Evolutionary conservation across 2,113 vertebrate genomes (phyloP).

Genomic region (Leptosomus discolor): DNA sequence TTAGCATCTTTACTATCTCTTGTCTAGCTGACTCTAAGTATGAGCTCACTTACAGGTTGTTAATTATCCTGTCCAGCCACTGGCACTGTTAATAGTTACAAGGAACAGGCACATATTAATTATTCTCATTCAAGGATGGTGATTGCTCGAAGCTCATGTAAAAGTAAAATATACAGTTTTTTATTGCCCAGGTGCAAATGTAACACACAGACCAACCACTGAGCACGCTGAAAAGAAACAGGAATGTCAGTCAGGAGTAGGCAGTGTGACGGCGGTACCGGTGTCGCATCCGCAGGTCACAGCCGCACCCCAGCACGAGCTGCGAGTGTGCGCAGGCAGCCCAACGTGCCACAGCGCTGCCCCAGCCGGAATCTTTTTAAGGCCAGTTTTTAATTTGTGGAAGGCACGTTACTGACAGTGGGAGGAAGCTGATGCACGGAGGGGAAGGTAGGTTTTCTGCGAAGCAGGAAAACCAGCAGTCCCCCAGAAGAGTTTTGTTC

Average conservation of each 20-base stretch:
- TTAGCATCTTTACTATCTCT: constrained; percentile 4
- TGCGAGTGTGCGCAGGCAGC: background rate
- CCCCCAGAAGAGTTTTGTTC: background rate
- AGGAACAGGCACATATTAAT: background rate
- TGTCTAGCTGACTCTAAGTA: background rate
- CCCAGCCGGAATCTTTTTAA: background rate
- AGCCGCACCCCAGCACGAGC: background rate
- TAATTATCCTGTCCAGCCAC: background rate
- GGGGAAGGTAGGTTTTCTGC: background rate
- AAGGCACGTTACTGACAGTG: background rate
- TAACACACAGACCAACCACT: background rate
- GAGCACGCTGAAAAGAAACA: background rate
- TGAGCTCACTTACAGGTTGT: background rate
- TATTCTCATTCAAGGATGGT: background rate
- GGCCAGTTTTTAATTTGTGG: background rate
- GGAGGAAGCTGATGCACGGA: background rate
- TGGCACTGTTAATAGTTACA: background rate
- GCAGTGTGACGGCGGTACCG: accelerated
- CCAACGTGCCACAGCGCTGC: accelerated
- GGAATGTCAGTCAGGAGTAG: accelerated
- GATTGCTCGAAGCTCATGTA: background rate
- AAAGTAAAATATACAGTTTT: background rate
- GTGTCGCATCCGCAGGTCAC: background rate
- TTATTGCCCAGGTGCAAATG: background rate
- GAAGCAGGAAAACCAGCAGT: background rate